Evolutionary conservation across 1,140 invertebrate species (phyloP).

Genomic region (Acromyrmex heyeri): DNA sequence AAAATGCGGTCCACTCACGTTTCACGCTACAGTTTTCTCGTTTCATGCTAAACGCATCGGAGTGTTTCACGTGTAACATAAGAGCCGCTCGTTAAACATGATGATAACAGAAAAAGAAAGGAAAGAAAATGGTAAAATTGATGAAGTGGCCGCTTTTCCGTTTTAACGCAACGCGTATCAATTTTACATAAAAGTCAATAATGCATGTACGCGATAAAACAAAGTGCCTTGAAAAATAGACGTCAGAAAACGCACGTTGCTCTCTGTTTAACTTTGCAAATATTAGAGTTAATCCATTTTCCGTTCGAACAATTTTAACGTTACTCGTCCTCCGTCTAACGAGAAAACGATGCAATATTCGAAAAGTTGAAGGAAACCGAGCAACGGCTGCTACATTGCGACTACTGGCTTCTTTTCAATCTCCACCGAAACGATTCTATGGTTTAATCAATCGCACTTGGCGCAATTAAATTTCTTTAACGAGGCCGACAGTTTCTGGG

Average conservation of each 20-base stretch:
- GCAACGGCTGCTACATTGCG: not conserved
- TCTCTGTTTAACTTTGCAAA: conserved; percentile 10
- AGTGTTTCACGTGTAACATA: conserved; percentile 13
- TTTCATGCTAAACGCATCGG: conserved; percentile 63
- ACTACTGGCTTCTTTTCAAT: conserved; percentile 64
- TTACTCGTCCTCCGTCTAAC: conserved; percentile 66
- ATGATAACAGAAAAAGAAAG: conserved; percentile 20
- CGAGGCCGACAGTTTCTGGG: conserved; percentile 58
- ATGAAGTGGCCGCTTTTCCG: conserved; percentile 56
- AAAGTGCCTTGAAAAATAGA: conserved; percentile 38
- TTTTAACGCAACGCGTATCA: conserved; percentile 53
- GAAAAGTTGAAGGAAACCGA: not conserved
- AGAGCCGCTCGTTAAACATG: conserved; percentile 38
- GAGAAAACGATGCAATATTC: conserved; percentile 68
- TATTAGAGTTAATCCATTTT: conserved; percentile 51
- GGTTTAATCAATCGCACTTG: conserved; percentile 74
- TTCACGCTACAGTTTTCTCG: conserved; percentile 44
- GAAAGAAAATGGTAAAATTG: conserved; percentile 61
- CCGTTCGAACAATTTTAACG: not conserved
- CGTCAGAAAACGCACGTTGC: not conserved
- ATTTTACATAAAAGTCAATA: conserved; percentile 56
- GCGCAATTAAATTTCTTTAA: conserved; percentile 76
- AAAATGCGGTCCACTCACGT: conserved; percentile 47
- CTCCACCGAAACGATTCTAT: conserved; percentile 48
- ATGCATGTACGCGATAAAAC: conserved; percentile 28